A percentile compares a stretch with the other conserved stretches of the same genome.
Conservation (phyloP, 2,113 vertebrate species). For the Numida meleagris region DNA sequence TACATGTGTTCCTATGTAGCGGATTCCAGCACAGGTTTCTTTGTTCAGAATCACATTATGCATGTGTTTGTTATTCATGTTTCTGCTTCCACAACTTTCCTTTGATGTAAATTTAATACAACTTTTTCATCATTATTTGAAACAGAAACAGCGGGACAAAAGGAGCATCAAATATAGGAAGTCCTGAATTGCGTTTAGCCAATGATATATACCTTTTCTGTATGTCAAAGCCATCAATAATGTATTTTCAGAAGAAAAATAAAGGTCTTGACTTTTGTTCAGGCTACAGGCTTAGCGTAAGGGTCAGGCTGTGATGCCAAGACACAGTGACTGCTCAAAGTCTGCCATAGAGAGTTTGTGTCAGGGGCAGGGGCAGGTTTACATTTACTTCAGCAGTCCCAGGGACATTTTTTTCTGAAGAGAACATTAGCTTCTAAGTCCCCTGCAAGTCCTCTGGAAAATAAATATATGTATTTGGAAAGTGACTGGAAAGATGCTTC, state of each 20-base stretch:
- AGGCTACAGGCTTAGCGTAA: not conserved
- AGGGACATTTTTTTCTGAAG: not conserved
- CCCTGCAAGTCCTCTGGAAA: not conserved
- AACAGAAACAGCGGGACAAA: slow-evolving; percentile 29
- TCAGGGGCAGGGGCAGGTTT: not conserved
- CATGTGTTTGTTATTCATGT: slow-evolving; percentile 28
- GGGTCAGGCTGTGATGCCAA: not conserved
- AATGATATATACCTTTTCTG: not conserved
- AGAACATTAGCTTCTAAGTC: not conserved
- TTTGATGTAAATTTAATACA: slow-evolving; percentile 55
- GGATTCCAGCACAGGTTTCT: not conserved
- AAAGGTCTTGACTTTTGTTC: not conserved
- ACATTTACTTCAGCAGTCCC: not conserved
- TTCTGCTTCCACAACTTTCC: slow-evolving; percentile 24
- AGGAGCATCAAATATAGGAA: not conserved
- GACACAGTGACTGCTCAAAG: not conserved
- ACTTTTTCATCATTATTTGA: not conserved
- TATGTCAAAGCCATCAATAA: not conserved
- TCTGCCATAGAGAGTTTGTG: not conserved
- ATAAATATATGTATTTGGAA: not conserved
- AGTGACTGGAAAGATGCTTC: not conserved
- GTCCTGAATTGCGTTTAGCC: not conserved
- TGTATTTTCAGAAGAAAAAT: not conserved
- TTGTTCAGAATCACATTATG: slow-evolving; percentile 39
- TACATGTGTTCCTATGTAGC: not conserved